These are phyloP conservation scores for Tretioscincus oriximinensis DNA, from an alignment of 2,113 vertebrate genomes.

Conservation along the genomic window DNA sequence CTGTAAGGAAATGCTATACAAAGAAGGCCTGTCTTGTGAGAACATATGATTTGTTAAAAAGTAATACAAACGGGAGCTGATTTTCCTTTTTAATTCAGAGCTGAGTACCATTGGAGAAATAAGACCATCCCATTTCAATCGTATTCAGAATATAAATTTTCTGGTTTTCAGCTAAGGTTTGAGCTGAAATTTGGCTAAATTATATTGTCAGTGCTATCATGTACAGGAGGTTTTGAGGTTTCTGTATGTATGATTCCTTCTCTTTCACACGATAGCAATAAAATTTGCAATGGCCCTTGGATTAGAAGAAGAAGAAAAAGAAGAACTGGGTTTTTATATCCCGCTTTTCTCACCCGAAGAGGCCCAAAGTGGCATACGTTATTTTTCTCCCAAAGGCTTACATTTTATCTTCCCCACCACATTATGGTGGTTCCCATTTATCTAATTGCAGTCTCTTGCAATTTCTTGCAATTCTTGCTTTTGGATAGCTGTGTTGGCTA, in stretches of 20 bases:
- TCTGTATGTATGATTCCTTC: background rate
- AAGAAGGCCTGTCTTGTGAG: background rate
- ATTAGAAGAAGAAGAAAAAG: too few species aligned
- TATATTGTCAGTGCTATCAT: background rate
- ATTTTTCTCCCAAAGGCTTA: too few species aligned
- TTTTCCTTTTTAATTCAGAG: background rate
- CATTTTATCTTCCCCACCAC: too few species aligned
- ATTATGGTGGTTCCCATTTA: too few species aligned
- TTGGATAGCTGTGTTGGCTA: too few species aligned
- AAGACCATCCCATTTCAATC: too few species aligned
- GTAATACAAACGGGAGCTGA: background rate
- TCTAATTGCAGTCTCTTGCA: too few species aligned
- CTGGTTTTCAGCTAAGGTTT: background rate
- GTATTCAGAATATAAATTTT: background rate
- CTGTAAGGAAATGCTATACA: background rate
- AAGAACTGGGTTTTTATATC: too few species aligned
- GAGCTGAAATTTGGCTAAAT: too few species aligned
- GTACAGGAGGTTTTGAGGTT: background rate
- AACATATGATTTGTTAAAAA: background rate
- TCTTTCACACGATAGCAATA: background rate
- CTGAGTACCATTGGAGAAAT: background rate
- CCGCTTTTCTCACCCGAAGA: too few species aligned
- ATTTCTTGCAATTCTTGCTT: too few species aligned
- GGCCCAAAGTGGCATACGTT: too few species aligned
- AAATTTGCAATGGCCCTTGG: background rate